phyloP scores from a whole-genome alignment of 2,113 vertebrate species.

The Daphoenositta chrysoptera region DNA sequence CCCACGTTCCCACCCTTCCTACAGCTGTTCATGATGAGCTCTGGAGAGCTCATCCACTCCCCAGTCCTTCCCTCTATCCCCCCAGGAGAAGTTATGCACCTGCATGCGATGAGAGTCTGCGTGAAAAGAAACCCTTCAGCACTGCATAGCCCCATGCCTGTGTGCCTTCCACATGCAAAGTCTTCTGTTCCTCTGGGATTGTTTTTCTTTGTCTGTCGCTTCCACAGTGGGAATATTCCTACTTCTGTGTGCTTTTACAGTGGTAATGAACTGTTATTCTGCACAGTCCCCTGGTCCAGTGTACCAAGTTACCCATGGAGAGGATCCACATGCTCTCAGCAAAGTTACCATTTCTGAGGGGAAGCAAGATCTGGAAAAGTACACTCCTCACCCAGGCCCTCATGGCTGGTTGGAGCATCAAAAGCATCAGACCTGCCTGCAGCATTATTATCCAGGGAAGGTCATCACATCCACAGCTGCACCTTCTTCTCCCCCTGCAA shows the following conservation, averaged over 20 bases:
- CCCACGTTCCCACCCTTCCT: background rate
- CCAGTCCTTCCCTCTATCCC: no score
- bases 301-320: background rate
- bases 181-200: background rate
- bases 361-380: background rate
- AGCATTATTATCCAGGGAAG: background rate
- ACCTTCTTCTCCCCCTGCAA: background rate
- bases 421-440: background rate
- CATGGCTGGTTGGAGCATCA: background rate
- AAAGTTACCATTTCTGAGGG: background rate
- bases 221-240: background rate
- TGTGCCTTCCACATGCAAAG: background rate
- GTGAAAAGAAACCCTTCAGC: background rate
- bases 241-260: background rate
- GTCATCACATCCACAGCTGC: background rate
- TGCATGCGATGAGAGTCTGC: background rate
- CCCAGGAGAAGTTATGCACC: background rate
- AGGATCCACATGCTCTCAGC: fast-evolving
- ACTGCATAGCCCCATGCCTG: background rate
- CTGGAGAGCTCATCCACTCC: background rate
- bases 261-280: background rate
- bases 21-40: background rate
- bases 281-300: background rate
- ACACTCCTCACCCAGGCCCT: background rate
- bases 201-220: background rate